phyloP scores from a whole-genome alignment of 2,113 vertebrate genomes.

The Cololabis saira region DNA sequence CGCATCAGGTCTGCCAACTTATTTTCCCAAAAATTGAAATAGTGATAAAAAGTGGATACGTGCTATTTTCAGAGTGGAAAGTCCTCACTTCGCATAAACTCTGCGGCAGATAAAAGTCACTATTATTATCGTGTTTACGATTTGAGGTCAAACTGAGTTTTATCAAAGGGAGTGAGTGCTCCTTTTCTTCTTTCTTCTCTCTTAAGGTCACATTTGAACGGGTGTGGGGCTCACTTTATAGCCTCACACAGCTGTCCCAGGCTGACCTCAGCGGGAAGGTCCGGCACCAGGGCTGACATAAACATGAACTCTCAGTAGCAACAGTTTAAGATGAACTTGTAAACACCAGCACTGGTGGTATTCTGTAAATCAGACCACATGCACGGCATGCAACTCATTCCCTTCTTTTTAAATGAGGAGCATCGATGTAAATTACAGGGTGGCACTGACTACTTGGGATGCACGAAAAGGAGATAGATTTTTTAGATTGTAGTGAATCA shows the following conservation, averaged over 20 bases:
- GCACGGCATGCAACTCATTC: too few relatives aligned
- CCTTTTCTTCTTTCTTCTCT: conserved; percentile 7
- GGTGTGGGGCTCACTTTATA: conserved; percentile 78
- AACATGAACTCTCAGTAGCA: not conserved
- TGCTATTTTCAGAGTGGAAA: too few relatives aligned
- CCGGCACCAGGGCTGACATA: not conserved
- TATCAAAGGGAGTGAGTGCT: conserved; percentile 2
- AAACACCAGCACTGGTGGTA: not conserved
- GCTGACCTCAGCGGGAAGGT: conserved; percentile 69
- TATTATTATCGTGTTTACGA: not conserved
- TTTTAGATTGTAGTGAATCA: too few relatives aligned
- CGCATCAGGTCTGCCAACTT: too few relatives aligned
- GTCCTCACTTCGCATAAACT: too few relatives aligned
- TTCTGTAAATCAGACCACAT: too few relatives aligned
- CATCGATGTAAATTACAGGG: too few relatives aligned
- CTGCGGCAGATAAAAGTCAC: not conserved
- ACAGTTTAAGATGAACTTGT: not conserved
- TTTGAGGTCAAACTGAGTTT: conserved; percentile 15
- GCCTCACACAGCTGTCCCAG: conserved; percentile 71
- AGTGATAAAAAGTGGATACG: too few relatives aligned
- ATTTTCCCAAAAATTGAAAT: too few relatives aligned
- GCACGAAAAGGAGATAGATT: too few relatives aligned
- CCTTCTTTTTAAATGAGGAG: too few relatives aligned
- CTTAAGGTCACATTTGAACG: conserved; percentile 66
- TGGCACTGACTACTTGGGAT: too few relatives aligned